Percentiles rank a stretch among this genome's conserved stretches.
Conservation (phyloP, 2,888 invertebrate species). For the Leucozona laternaria region DNA sequence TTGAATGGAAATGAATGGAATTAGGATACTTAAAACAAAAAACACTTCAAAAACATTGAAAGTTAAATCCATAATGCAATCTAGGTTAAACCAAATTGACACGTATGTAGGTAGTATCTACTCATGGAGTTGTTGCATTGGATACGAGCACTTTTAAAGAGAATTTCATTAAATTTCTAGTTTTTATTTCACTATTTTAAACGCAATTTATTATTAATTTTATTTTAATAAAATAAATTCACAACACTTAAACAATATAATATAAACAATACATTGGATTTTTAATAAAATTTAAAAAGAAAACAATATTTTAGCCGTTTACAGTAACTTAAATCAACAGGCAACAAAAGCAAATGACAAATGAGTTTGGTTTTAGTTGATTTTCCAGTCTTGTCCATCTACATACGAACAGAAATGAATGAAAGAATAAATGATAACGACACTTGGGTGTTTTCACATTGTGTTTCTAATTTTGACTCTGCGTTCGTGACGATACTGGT, state of each 20-base stretch:
- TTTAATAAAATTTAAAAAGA: background rate
- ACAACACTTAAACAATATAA: background rate
- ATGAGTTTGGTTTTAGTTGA: too few species aligned
- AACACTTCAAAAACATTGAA: background rate
- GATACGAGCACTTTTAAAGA: background rate
- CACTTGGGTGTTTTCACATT: too few species aligned
- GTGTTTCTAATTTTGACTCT: too few species aligned
- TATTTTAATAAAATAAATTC: background rate
- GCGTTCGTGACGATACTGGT: too few species aligned
- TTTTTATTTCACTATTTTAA: background rate
- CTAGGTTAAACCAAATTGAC: background rate
- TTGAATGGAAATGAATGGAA: background rate
- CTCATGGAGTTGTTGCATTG: background rate
- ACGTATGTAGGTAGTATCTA: background rate
- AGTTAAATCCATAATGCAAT: background rate
- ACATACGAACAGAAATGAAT: too few species aligned
- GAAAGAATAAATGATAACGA: too few species aligned
- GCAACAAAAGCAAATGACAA: too few species aligned
- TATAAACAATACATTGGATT: background rate
- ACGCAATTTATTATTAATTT: background rate
- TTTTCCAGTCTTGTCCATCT: too few species aligned
- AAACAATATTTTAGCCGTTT: background rate
- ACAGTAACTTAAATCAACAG: too few species aligned
- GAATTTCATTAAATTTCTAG: background rate
- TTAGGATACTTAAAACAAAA: background rate